Percentiles rank a stretch among this genome's conserved stretches.
phyloP scores from a whole-genome alignment of 2,113 vertebrate species.

The Eptesicus fuscus region DNA sequence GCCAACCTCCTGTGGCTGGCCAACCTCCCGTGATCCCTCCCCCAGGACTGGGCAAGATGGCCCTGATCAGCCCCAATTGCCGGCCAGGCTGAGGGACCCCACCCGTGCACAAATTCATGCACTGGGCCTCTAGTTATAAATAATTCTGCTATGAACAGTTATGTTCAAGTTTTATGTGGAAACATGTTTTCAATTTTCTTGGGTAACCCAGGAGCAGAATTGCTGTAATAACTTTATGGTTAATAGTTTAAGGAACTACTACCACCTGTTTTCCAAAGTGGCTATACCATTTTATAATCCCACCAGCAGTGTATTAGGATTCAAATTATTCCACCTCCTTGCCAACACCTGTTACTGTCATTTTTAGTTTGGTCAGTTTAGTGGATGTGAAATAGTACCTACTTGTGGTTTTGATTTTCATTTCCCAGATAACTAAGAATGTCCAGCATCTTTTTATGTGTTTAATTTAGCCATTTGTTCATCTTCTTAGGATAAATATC shows the following conservation, averaged over 20 bases:
- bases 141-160: slow-evolving; percentile 2
- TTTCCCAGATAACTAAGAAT: slow-evolving; percentile 10
- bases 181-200: background rate
- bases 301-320: background rate
- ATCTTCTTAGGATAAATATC: background rate
- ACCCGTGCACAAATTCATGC: no score
- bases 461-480: background rate
- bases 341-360: background rate
- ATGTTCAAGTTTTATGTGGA: background rate
- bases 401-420: slow-evolving; percentile 9
- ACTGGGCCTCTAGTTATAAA: background rate
- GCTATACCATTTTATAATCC: background rate
- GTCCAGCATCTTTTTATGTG: background rate
- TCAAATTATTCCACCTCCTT: background rate
- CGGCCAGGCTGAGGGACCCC: no score
- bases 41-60: no score
- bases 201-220: background rate
- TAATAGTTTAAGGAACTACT: background rate
- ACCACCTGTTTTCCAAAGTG: background rate
- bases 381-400: background rate
- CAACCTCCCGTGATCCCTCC: no score
- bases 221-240: background rate
- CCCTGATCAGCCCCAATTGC: no score
- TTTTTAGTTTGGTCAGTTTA: background rate
- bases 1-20: no score